phyloP scores from a whole-genome alignment of 2,113 vertebrate species.

The Burhinus oedicnemus region DNA sequence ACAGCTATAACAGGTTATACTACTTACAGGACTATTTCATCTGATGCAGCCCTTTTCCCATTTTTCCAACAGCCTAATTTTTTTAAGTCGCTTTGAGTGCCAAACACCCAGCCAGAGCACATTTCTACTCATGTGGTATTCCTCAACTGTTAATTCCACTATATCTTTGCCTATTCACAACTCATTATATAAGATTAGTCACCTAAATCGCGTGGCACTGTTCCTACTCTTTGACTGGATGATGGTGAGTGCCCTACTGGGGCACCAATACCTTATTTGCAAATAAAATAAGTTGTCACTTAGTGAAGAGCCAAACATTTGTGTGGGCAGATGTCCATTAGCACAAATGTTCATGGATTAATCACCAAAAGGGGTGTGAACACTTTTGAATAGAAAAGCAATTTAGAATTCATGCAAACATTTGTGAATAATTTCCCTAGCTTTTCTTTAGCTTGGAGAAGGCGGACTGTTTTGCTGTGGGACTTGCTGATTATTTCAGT shows the following conservation, averaged over 20 bases:
- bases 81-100: neutral
- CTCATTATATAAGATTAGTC: conserved; percentile 23
- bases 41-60: neutral
- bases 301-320: conserved; percentile 64
- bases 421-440: conserved; percentile 43
- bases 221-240: conserved; percentile 23
- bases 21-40: neutral
- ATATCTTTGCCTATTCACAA: conserved; percentile 29
- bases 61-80: neutral
- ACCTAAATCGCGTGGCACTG: conserved; percentile 2
- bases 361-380: conserved; percentile 64
- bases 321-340: conserved; percentile 67
- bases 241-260: conserved; percentile 14
- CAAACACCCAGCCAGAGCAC: neutral
- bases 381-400: conserved; percentile 44
- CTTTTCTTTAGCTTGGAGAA: neutral
- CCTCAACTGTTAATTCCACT: neutral
- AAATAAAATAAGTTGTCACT: conserved; percentile 70
- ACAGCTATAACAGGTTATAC: neutral
- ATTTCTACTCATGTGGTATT: neutral
- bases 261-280: conserved; percentile 60
- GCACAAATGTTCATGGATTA: conserved; percentile 68
- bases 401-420: conserved; percentile 60
- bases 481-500: neutral
- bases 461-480: neutral